These are phyloP conservation scores for Cotesia glomerata DNA, from an alignment of 1,140 invertebrate species.

Conservation along the genomic window DNA sequence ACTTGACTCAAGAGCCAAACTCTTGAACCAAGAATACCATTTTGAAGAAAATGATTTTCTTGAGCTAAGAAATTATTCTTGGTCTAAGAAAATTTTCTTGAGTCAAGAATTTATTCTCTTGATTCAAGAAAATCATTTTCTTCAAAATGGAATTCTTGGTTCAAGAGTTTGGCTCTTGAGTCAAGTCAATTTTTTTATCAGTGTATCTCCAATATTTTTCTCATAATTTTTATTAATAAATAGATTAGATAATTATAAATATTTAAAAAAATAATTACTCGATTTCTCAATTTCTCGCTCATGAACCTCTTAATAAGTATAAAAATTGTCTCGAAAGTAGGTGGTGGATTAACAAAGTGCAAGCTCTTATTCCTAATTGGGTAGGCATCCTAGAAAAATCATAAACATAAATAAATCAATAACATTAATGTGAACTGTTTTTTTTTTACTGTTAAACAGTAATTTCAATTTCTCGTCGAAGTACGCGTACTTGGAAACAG, in stretches of 20 bases:
- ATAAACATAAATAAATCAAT: constrained; percentile 39
- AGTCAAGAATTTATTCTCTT: too few relatives aligned
- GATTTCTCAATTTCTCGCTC: constrained; percentile 60
- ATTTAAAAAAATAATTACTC: constrained; percentile 52
- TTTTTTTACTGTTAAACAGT: constrained; percentile 31
- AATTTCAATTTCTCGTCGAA: constrained; percentile 7
- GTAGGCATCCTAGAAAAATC: constrained; percentile 59
- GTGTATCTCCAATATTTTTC: too few relatives aligned
- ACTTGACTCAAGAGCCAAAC: too few relatives aligned
- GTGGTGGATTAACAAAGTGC: constrained; percentile 64
- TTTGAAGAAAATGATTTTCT: too few relatives aligned
- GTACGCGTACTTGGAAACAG: constrained; percentile 40
- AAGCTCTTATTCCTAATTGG: constrained; percentile 65
- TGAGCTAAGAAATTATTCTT: too few relatives aligned
- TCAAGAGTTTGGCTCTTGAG: too few relatives aligned
- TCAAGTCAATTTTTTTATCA: too few relatives aligned
- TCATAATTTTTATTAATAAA: too few relatives aligned
- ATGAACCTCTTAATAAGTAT: constrained; percentile 62
- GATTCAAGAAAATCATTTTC: too few relatives aligned
- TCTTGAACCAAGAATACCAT: too few relatives aligned
- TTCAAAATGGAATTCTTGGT: too few relatives aligned
- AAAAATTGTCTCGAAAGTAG: constrained; percentile 62
- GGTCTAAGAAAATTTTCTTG: too few relatives aligned
- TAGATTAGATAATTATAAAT: neutral
- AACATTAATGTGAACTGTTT: constrained; percentile 33